These are phyloP conservation scores for Aphodius sticticus DNA, from an alignment of 2,888 invertebrate genomes.

Conservation along the genomic window DNA sequence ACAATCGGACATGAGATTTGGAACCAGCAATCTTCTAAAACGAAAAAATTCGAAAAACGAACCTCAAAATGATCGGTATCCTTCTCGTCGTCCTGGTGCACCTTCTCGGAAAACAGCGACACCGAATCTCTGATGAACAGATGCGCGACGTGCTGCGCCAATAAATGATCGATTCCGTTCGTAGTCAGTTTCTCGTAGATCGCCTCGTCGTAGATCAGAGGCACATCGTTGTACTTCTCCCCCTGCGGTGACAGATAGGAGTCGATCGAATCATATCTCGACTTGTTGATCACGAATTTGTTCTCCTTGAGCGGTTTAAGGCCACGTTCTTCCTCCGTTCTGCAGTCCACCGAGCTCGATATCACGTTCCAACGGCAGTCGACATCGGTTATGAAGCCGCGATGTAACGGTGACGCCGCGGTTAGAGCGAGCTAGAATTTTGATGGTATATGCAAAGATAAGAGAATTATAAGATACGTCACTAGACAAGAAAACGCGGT, in stretches of 20 bases:
- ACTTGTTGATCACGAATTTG: slow-evolving; percentile 89
- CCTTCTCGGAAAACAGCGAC: slow-evolving; percentile 92
- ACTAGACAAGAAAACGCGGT: too few species aligned
- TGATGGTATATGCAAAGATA: too few species aligned
- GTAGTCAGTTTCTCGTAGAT: slow-evolving; percentile 84
- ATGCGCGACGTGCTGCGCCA: slow-evolving; percentile 97
- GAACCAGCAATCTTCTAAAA: too few species aligned
- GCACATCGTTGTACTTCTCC: slow-evolving; percentile 94
- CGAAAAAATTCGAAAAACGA: too few species aligned
- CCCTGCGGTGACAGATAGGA: slow-evolving; percentile 93
- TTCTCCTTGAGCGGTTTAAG: slow-evolving; percentile 74
- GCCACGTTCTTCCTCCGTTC: slow-evolving; percentile 92
- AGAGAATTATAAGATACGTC: too few species aligned
- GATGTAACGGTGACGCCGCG: slow-evolving; percentile 94
- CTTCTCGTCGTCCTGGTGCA: slow-evolving; percentile 90
- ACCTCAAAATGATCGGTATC: slow-evolving; percentile 99
- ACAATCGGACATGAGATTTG: too few species aligned
- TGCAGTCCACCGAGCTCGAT: slow-evolving; percentile 93
- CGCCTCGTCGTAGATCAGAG: slow-evolving; percentile 83
- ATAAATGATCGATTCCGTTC: slow-evolving; percentile 89
- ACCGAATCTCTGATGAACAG: slow-evolving; percentile 97
- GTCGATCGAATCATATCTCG: slow-evolving; percentile 97
- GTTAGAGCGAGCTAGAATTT: slow-evolving; percentile 85
- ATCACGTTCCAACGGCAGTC: slow-evolving; percentile 99
- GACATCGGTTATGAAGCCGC: slow-evolving; percentile 92